These are phyloP conservation scores for Syncerus caffer DNA, from an alignment of 2,797 vertebrate genomes.

Conservation along the genomic window DNA sequence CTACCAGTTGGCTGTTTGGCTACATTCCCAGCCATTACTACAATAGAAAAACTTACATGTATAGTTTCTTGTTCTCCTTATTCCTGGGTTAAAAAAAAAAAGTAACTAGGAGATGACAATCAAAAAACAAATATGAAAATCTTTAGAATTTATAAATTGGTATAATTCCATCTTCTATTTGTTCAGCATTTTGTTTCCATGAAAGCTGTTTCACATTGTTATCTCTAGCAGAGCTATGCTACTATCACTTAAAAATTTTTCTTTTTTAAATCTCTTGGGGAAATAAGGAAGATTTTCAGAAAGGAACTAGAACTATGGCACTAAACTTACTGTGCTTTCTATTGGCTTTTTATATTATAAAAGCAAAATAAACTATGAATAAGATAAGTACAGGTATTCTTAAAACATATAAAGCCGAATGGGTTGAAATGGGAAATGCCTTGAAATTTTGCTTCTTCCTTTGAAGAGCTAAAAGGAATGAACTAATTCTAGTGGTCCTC, in stretches of 20 bases:
- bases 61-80: background rate
- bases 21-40: constrained; percentile 29
- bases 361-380: constrained; percentile 37
- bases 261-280: background rate
- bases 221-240: background rate
- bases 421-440: background rate
- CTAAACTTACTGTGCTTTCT: constrained; percentile 37
- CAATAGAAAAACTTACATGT: constrained; percentile 28
- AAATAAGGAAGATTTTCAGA: constrained; percentile 37
- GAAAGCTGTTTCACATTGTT: background rate
- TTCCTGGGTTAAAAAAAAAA: background rate
- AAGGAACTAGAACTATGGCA: background rate
- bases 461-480: constrained; percentile 20
- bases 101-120: background rate
- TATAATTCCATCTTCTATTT: background rate
- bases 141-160: constrained; percentile 39
- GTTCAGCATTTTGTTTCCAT: constrained; percentile 2
- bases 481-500: background rate
- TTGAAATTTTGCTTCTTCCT: constrained; percentile 20
- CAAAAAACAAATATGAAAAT: constrained; percentile 18
- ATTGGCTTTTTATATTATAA: constrained; percentile 35
- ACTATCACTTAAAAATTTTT: background rate
- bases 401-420: constrained; percentile 17
- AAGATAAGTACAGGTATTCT: background rate
- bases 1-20: background rate